Percentiles rank a stretch among this genome's conserved stretches.
phyloP scores from a whole-genome alignment of 2,113 vertebrate genomes.

The Acrocephalus arundinaceus region DNA sequence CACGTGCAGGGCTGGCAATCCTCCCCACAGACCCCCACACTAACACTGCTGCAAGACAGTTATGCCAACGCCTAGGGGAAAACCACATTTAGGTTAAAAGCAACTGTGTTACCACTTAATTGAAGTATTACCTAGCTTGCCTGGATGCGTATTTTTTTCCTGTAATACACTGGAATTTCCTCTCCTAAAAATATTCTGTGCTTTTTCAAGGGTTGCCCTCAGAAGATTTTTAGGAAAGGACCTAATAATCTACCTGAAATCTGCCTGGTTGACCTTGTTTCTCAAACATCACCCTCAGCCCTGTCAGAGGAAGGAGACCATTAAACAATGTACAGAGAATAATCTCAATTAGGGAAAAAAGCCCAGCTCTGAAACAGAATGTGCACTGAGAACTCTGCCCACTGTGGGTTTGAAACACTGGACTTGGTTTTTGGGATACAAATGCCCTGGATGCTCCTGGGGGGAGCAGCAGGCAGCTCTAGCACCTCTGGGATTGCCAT shows the following conservation, averaged over 20 bases:
- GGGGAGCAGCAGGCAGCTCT: background rate
- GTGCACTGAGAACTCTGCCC: background rate
- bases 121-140: background rate
- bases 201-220: background rate
- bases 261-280: background rate
- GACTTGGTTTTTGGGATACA: background rate
- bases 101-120: background rate
- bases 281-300: background rate
- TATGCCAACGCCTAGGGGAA: background rate
- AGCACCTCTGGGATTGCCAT: background rate
- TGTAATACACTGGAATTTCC: background rate
- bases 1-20: rapidly evolving
- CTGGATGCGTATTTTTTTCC: background rate
- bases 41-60: background rate
- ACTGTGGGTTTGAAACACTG: background rate
- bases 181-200: background rate
- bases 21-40: background rate
- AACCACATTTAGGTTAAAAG: background rate
- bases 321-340: background rate
- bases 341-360: background rate
- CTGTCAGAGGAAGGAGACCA: background rate
- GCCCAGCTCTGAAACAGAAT: background rate
- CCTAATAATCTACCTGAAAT: rapidly evolving
- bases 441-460: background rate
- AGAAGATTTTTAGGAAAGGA: background rate